Conservation (phyloP, 1,140 invertebrate genomes). For the Eueides isabella region DNA sequence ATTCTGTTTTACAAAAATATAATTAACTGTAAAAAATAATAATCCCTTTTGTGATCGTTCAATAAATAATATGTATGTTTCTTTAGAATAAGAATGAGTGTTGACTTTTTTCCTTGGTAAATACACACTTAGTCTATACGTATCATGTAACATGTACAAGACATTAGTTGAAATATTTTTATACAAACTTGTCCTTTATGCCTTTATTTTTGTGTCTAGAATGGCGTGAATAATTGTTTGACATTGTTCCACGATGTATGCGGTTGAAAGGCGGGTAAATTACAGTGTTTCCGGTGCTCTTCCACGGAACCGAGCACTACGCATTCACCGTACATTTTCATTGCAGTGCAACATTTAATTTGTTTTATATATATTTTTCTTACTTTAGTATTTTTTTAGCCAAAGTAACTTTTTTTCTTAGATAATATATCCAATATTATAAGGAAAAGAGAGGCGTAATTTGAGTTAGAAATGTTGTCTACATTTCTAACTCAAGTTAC, state of each 20-base stretch:
- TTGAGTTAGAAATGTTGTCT: background rate
- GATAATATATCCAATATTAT: background rate
- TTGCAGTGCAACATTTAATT: slow-evolving; percentile 43
- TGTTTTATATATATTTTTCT: background rate
- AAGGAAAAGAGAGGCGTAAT: background rate
- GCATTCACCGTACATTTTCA: slow-evolving; percentile 41
- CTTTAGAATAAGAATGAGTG: background rate
- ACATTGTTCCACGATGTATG: slow-evolving; percentile 25
- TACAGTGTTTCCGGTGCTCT: slow-evolving; percentile 57
- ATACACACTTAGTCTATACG: background rate
- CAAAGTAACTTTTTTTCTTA: too few relatives aligned
- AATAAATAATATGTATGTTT: background rate
- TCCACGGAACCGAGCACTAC: slow-evolving; percentile 50
- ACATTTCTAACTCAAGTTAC: too few relatives aligned
- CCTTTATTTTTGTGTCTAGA: slow-evolving; percentile 1
- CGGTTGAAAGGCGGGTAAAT: slow-evolving; percentile 58
- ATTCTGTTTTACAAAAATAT: too few relatives aligned
- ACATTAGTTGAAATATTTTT: background rate
- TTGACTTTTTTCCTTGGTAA: background rate
- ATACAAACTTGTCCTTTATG: background rate
- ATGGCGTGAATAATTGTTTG: slow-evolving; percentile 13
- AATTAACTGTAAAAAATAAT: background rate
- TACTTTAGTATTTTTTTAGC: background rate
- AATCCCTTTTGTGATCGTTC: background rate
- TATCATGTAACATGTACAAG: background rate